Conservation (phyloP, 2,888 invertebrate genomes). For the Nasonia oneida region DNA sequence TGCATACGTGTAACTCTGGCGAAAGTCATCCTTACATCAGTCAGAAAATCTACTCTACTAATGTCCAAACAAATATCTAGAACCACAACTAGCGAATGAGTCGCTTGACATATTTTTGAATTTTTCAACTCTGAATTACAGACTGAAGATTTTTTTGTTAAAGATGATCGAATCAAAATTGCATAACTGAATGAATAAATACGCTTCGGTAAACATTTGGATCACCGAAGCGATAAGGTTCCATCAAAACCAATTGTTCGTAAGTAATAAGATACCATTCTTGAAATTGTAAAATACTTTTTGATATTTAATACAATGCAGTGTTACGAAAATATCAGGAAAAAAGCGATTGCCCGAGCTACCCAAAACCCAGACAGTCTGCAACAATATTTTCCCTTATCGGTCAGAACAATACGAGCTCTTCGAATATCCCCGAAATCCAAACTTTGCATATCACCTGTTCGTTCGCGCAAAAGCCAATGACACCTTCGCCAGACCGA, state of each 20-base stretch:
- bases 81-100: background rate
- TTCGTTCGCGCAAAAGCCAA: background rate
- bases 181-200: background rate
- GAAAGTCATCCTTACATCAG: constrained; percentile 6
- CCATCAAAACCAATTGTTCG: too few relatives aligned
- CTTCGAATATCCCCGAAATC: background rate
- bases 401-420: too few relatives aligned
- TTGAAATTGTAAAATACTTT: too few relatives aligned
- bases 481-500: background rate
- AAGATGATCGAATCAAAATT: background rate
- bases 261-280: background rate
- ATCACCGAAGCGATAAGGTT: background rate
- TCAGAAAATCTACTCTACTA: background rate
- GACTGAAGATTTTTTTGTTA: too few relatives aligned
- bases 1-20: background rate
- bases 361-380: too few relatives aligned
- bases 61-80: background rate
- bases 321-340: background rate
- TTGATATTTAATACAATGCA: background rate
- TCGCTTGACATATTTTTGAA: too few relatives aligned
- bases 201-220: background rate
- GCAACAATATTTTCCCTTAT: too few relatives aligned
- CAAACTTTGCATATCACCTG: background rate
- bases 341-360: background rate
- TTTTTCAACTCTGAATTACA: too few relatives aligned